Evolutionary conservation across 2,797 vertebrate species (phyloP), one percentile per base, ranked within the genome.

Genomic region (Megaceryle alcyon): DNA sequence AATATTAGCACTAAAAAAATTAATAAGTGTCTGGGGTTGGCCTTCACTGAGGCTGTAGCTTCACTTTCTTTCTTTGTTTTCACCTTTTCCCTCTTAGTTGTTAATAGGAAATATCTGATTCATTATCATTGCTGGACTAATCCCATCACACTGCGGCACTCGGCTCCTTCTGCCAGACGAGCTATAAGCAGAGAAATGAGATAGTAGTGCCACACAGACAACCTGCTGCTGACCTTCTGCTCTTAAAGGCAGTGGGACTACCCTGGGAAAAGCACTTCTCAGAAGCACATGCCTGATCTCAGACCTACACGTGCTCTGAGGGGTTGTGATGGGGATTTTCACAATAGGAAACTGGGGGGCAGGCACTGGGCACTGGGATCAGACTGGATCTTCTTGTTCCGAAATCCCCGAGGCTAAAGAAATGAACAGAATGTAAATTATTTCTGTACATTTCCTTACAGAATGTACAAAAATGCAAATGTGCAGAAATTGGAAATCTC

Each of bases 301-400:
- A 71, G 43, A 9, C 0, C 48, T 39, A 1, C 0, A 0, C 9
- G 21, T 44, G 21, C 3, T 54, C 49, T 72, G 60, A 68, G 17
- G 44, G 7, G 14, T 44, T 46, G 43, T 0, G 1, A 4, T n/a
- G 22, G 12, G 7, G 9, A 13, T 79, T 23, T 94, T 48, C 2
- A 2, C 26, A 35, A 8, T 23, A 19, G 29, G n/a, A 75, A 82
- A 44, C 10, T 19, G 6, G 3, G 29, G 7, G 14, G 10, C 9
- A 21, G 39, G 48, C 76, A 35, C 31, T 49, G 21, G 2, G 3
- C 31, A 8, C 0, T 0, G 6, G 29, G 3, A 73, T 6, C 28
- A 80, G 56, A n/a, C 31, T 49, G 44, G 14, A 11, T n/a, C 65
- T 68, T 85, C 28, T 80, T 79, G 12, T 28, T 86, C 64, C 80